Conservation (phyloP, 2,113 vertebrate species). For the Monopterus albus region DNA sequence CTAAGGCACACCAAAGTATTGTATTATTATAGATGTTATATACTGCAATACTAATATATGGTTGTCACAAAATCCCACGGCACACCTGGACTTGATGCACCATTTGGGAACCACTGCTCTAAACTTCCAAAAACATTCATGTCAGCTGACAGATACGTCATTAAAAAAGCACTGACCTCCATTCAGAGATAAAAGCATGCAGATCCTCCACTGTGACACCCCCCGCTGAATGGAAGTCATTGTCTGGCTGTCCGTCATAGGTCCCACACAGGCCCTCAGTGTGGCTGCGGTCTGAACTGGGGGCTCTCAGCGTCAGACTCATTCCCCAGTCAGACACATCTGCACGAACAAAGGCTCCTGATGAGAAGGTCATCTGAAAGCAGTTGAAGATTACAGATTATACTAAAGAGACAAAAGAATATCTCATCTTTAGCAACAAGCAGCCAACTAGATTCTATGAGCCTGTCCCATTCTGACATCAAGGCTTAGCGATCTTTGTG, state of each 20-base stretch:
- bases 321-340: slow-evolving; percentile 92
- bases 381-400: too few relatives aligned
- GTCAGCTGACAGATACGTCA: background rate
- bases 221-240: slow-evolving; percentile 86
- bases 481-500: too few relatives aligned
- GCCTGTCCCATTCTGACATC: too few relatives aligned
- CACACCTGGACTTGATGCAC: too few relatives aligned
- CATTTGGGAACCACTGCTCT: too few relatives aligned
- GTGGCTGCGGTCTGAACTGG: slow-evolving; percentile 84
- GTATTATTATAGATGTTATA: too few relatives aligned
- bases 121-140: too few relatives aligned
- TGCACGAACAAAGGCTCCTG: slow-evolving; percentile 89
- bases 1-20: too few relatives aligned
- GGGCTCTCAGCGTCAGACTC: slow-evolving; percentile 89
- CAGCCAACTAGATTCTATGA: too few relatives aligned
- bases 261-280: slow-evolving; percentile 91
- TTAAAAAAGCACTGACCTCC: slow-evolving; percentile 83
- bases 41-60: too few relatives aligned
- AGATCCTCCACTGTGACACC: slow-evolving; percentile 65
- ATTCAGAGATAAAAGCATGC: slow-evolving; percentile 85
- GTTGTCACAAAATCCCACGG: too few relatives aligned
- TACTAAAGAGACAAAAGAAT: background rate
- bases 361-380: slow-evolving; percentile 87
- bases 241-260: slow-evolving; percentile 85
- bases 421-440: background rate